phyloP scores from a whole-genome alignment of 2,888 invertebrate genomes.

The Brachypterus glaber region DNA sequence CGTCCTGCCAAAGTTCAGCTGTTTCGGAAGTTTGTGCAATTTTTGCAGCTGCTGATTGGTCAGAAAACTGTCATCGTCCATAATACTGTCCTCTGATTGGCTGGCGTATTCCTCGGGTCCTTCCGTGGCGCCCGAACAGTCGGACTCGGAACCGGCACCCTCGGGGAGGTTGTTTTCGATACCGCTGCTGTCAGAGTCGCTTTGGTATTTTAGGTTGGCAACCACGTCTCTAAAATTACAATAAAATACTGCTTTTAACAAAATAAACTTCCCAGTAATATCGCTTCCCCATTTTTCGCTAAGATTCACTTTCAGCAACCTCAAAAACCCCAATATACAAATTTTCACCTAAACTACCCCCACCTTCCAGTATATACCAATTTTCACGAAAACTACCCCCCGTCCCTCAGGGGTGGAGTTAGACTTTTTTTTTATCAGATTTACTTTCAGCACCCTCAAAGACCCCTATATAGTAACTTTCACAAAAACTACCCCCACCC shows the following conservation, averaged over 20 bases:
- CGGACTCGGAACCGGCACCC: conserved; percentile 39
- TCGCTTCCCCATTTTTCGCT: no score
- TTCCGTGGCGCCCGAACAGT: conserved; percentile 52
- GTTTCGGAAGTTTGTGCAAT: conserved; percentile 49
- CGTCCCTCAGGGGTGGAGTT: no score
- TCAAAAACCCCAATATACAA: no score
- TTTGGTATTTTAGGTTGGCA: conserved; percentile 52
- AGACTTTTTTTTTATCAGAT: no score
- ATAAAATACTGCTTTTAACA: not conserved
- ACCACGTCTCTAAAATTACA: conserved; percentile 52
- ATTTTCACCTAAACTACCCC: no score
- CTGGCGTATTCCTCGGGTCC: conserved; percentile 59
- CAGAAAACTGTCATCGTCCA: conserved; percentile 66
- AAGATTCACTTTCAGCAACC: no score
- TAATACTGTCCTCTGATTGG: conserved; percentile 57
- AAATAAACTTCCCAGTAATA: no score
- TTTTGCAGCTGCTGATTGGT: conserved; percentile 41
- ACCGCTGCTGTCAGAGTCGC: conserved; percentile 52
- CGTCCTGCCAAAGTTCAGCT: conserved; percentile 43
- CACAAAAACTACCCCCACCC: no score
- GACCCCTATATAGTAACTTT: no score
- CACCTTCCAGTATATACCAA: no score
- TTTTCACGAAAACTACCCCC: no score
- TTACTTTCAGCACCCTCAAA: no score
- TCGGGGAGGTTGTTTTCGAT: conserved; percentile 40